Conservation (phyloP, 2,113 vertebrate species). For the Ceyx melanurus region DNA sequence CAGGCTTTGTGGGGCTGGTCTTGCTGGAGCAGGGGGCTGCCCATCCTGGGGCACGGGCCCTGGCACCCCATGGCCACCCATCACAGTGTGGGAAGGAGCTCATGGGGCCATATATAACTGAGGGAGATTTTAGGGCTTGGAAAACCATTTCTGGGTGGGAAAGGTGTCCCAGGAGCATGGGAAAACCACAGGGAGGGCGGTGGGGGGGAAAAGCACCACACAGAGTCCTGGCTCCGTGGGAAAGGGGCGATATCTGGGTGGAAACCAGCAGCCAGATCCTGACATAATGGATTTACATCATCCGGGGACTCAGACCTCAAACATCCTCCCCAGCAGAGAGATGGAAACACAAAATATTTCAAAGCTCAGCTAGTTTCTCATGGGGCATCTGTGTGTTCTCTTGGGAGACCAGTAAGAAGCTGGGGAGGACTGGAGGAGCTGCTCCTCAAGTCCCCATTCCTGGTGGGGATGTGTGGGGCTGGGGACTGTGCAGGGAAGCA, state of each 20-base stretch:
- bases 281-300: slow-evolving; percentile 18
- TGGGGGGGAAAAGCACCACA: background rate
- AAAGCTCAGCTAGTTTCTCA: background rate
- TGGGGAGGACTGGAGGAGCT: accelerated
- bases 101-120: accelerated
- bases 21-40: background rate
- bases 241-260: background rate
- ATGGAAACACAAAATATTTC: background rate
- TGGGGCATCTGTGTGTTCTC: background rate
- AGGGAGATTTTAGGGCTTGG: background rate
- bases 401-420: accelerated
- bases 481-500: background rate
- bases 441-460: background rate
- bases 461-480: background rate
- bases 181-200: background rate
- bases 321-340: background rate
- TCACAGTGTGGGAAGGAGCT: background rate
- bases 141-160: background rate
- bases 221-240: background rate
- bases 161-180: background rate
- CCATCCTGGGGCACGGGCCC: accelerated
- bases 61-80: background rate
- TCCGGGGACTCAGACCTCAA: background rate
- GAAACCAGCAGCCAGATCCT: background rate
- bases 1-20: background rate